These are phyloP conservation scores for Parotocinclus haroldoi DNA, from an alignment of 2,797 vertebrate species.

Conservation along the genomic window DNA sequence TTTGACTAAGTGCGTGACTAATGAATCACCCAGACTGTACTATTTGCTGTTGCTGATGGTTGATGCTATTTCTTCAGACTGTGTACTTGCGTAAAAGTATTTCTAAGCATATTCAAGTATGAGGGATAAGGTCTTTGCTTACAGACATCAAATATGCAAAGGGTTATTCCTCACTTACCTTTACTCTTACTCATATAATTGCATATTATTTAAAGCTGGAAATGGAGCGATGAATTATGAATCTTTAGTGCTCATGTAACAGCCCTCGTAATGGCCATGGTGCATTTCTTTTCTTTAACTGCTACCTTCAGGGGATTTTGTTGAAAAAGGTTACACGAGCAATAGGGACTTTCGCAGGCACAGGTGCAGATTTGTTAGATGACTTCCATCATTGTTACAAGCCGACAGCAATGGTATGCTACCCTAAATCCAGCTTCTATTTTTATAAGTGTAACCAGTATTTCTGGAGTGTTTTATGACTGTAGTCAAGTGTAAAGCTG, in stretches of 20 bases:
- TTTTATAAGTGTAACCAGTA: too few species aligned
- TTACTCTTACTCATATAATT: slow-evolving; percentile 13
- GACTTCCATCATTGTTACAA: too few species aligned
- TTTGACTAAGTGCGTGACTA: too few species aligned
- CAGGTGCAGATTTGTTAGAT: background rate
- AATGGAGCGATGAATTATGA: background rate
- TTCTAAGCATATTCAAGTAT: slow-evolving; percentile 18
- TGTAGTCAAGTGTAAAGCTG: too few species aligned
- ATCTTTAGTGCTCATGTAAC: background rate
- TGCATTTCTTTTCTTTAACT: background rate
- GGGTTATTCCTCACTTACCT: slow-evolving; percentile 13
- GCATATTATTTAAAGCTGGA: background rate
- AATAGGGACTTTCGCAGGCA: too few species aligned
- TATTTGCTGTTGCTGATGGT: background rate
- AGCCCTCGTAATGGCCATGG: background rate
- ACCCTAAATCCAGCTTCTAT: too few species aligned
- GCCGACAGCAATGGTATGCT: background rate
- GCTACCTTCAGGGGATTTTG: background rate
- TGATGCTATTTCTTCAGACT: slow-evolving; percentile 4
- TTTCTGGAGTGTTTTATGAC: too few species aligned
- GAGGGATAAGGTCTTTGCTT: slow-evolving; percentile 8
- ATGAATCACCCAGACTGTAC: too few species aligned
- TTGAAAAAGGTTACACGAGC: background rate
- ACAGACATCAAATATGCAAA: slow-evolving; percentile 7
- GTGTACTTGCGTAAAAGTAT: background rate